phyloP scores from a whole-genome alignment of 2,888 invertebrate genomes.

The Pristionchus maxplancki region DNA sequence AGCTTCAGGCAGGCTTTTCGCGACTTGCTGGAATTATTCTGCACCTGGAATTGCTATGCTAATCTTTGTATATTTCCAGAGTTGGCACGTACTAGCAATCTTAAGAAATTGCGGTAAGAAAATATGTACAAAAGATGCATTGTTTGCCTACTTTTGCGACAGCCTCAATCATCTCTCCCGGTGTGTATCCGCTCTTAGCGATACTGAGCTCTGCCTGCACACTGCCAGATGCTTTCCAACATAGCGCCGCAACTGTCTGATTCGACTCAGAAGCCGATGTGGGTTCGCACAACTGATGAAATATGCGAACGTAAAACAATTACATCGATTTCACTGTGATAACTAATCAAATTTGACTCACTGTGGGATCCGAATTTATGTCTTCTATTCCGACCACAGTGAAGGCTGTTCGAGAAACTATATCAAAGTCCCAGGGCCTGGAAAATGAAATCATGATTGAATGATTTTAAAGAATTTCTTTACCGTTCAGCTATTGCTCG shows the following conservation, averaged over 20 bases:
- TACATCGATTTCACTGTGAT: too few species aligned
- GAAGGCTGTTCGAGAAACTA: slow-evolving; percentile 71
- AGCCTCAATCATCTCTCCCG: slow-evolving; percentile 68
- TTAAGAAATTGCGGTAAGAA: too few species aligned
- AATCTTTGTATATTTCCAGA: too few species aligned
- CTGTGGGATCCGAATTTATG: slow-evolving; percentile 72
- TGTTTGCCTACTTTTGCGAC: slow-evolving; percentile 51
- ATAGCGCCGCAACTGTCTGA: slow-evolving; percentile 69
- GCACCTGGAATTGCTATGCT: slow-evolving; percentile 10
- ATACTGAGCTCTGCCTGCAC: slow-evolving; percentile 69
- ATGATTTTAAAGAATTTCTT: not conserved
- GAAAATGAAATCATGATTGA: not conserved
- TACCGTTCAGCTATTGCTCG: slow-evolving; percentile 59
- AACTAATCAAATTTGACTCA: slow-evolving; percentile 47
- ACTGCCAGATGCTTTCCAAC: slow-evolving; percentile 72
- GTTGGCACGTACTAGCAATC: too few species aligned
- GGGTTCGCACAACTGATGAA: slow-evolving; percentile 67
- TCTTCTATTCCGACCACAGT: slow-evolving; percentile 77
- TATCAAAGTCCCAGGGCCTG: slow-evolving; percentile 77
- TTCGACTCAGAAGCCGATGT: slow-evolving; percentile 67
- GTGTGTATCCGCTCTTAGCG: slow-evolving; percentile 73
- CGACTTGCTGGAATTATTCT: slow-evolving; percentile 38
- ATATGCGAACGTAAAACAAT: not conserved
- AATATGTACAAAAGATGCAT: too few species aligned
- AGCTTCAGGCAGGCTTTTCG: slow-evolving; percentile 55